These are phyloP conservation scores for Pseudanteris insignis DNA, from an alignment of 2,888 invertebrate genomes.

Conservation along the genomic window DNA sequence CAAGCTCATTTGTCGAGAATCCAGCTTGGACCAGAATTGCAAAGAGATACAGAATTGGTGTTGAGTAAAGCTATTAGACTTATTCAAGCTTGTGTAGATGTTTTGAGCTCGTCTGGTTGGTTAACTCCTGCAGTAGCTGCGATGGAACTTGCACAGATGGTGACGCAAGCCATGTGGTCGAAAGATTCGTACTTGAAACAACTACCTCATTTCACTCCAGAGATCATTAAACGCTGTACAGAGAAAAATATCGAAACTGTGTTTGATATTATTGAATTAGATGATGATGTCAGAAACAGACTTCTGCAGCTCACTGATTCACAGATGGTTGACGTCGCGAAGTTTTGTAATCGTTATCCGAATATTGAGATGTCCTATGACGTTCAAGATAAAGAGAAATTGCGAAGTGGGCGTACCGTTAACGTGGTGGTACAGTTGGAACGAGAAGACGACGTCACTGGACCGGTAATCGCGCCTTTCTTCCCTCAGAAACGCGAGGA, in stretches of 20 bases:
- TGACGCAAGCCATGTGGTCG: conserved; percentile 99
- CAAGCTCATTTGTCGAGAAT: conserved; percentile 96
- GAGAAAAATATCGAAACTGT: conserved; percentile 93
- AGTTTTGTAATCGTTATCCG: conserved; percentile 98
- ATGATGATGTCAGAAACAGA: conserved; percentile 86
- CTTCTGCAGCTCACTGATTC: conserved; percentile 81
- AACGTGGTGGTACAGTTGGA: conserved; percentile 92
- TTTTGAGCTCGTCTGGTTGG: conserved; percentile 96
- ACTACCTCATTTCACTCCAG: conserved; percentile 91
- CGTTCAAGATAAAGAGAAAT: conserved; percentile 81
- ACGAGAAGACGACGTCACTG: conserved; percentile 95
- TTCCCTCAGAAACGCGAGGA: conserved; percentile 95
- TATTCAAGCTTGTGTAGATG: conserved; percentile 95
- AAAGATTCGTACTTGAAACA: conserved; percentile 98
- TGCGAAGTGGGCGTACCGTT: conserved; percentile 82
- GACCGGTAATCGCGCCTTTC: conserved; percentile 97
- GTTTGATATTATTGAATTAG: conserved; percentile 95
- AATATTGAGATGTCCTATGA: conserved; percentile 96
- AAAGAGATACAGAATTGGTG: conserved; percentile 93
- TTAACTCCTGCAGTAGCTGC: conserved; percentile 97
- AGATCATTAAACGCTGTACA: conserved; percentile 88
- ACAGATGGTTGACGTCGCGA: conserved; percentile 97
- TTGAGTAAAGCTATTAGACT: conserved; percentile 85
- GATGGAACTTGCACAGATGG: conserved; percentile 99
- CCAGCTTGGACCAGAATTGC: conserved; percentile 94